Evolutionary conservation across 2,113 vertebrate species (phyloP).

Genomic region (Ceyx melanurus): DNA sequence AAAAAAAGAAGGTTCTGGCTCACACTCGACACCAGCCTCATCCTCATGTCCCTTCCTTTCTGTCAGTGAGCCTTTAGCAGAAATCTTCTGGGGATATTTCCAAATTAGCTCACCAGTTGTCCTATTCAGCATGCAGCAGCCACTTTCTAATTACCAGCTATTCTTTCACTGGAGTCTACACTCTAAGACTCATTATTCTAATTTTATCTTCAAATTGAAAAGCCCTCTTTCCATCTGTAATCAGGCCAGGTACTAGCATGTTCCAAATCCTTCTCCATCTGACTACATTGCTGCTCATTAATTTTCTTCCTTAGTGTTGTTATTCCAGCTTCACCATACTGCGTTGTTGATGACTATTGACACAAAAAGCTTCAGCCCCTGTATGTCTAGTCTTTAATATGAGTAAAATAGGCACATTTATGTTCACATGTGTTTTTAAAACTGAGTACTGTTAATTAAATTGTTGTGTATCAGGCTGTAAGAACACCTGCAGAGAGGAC

Average conservation of each 20-base stretch:
- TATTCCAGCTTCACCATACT: neutral
- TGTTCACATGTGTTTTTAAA: neutral
- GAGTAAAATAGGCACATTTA: neutral
- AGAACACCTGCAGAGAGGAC: neutral
- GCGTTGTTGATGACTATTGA: neutral
- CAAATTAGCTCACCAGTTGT: neutral
- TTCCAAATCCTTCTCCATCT: neutral
- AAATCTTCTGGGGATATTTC: neutral
- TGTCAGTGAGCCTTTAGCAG: neutral
- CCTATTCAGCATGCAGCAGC: neutral
- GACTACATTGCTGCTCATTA: constrained; percentile 9
- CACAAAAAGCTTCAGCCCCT: neutral
- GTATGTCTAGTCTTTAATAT: neutral
- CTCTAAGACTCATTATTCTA: constrained; percentile 44
- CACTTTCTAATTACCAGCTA: constrained; percentile 50
- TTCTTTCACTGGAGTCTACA: neutral
- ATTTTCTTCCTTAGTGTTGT: neutral
- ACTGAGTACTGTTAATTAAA: neutral
- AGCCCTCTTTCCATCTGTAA: constrained; percentile 1
- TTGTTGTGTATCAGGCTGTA: neutral
- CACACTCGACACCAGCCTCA: neutral
- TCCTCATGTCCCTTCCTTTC: neutral
- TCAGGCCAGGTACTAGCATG: constrained; percentile 19
- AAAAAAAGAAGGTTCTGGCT: neutral
- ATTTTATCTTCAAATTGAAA: constrained; percentile 32